These are phyloP conservation scores for Eremobia ochroleuca DNA, from an alignment of 2,888 invertebrate species.

Conservation along the genomic window DNA sequence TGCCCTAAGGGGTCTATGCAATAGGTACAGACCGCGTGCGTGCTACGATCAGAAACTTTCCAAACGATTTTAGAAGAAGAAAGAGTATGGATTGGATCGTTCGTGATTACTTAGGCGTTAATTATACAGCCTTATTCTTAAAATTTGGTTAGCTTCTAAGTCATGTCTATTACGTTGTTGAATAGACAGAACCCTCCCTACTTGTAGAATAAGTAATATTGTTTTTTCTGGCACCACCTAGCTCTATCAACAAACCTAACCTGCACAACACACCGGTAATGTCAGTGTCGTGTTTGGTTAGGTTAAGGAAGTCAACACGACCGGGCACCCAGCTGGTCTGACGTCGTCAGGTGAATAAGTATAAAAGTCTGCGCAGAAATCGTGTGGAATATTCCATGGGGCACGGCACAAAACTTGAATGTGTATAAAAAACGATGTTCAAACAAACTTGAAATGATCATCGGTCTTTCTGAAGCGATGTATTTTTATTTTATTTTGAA, in stretches of 20 bases:
- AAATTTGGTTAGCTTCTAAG: neutral
- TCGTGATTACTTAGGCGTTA: too few species aligned
- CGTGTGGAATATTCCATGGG: conserved; percentile 40
- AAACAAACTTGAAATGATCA: conserved; percentile 34
- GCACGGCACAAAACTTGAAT: neutral
- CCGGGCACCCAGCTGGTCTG: conserved; percentile 13
- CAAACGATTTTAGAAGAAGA: too few species aligned
- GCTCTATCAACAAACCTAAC: conserved; percentile 22
- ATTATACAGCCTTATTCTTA: neutral
- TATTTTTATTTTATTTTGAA: conserved; percentile 5
- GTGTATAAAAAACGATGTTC: conserved; percentile 25
- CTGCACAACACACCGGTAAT: conserved; percentile 4
- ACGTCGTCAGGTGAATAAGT: conserved; percentile 13
- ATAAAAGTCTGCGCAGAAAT: conserved; percentile 6
- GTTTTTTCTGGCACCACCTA: neutral
- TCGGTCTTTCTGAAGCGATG: neutral
- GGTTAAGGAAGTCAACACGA: conserved; percentile 38
- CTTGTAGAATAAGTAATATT: neutral
- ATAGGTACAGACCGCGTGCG: neutral
- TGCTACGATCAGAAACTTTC: too few species aligned
- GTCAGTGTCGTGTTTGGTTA: conserved; percentile 35
- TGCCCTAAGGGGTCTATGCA: neutral
- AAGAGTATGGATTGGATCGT: too few species aligned
- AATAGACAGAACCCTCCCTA: neutral
- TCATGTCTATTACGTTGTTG: neutral